Evolutionary conservation across 2,888 invertebrate species (phyloP).

Genomic region (Lasioglossum lativentre): DNA sequence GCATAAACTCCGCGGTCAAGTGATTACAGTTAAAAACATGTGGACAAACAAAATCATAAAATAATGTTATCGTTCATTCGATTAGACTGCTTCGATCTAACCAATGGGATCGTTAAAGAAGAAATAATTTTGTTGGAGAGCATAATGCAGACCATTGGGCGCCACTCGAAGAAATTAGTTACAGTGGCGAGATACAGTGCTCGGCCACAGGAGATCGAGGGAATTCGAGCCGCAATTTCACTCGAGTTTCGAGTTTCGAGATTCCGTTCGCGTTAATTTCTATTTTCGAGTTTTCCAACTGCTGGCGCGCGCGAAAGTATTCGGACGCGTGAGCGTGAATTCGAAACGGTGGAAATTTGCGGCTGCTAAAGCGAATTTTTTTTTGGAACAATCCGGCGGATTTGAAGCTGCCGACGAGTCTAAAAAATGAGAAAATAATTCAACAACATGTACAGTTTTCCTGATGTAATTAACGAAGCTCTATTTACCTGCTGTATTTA

Average conservation of each 20-base stretch:
- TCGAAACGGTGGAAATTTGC: not conserved
- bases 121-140: too few species aligned
- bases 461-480: not conserved
- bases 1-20: too few species aligned
- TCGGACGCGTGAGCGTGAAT: not conserved
- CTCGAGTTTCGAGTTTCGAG: not conserved
- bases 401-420: not conserved
- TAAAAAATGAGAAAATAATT: not conserved
- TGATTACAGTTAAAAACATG: too few species aligned
- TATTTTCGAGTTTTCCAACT: not conserved
- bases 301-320: not conserved
- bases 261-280: not conserved
- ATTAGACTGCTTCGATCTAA: too few species aligned
- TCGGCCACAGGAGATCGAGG: not conserved
- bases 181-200: not conserved
- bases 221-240: not conserved
- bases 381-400: not conserved
- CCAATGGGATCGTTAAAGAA: too few species aligned
- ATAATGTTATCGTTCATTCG: not conserved
- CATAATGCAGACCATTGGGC: too few species aligned
- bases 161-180: conserved; percentile 10
- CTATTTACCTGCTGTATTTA: not conserved
- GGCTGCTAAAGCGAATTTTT: not conserved
- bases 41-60: not conserved
- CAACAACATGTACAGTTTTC: not conserved